Evolutionary conservation across 2,113 vertebrate species (phyloP), one percentile per base, ranked within the genome.

Genomic region (Micronycteris hirsuta): DNA sequence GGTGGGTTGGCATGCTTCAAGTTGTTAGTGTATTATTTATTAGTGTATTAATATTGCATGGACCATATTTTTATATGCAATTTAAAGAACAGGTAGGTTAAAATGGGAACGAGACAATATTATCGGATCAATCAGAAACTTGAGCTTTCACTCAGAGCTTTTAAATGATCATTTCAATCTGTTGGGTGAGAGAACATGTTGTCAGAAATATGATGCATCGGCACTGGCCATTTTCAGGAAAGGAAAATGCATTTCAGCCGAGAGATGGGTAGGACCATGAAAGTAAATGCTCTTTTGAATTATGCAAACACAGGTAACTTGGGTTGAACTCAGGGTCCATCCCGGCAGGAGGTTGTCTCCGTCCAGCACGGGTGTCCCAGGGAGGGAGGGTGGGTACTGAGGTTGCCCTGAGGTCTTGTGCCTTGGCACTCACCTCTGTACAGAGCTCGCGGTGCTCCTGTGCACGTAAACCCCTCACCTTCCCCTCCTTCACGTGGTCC

Each of bases 11-110:
- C 45, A 12, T 1, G 5, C 81, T 96, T 97, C 95, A 71, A 86
- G 95, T 89, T 87, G 96, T 96, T 95, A 97, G 97, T 96, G 90
- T 97, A 96, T 97, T 98, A 98, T 98, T 98, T 96, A 98, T 98
- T 92, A 94, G 82, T 26, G 36, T 92, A 96, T 98, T 97, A 98
- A 97, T 96, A 97, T 97, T 97, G 92, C 97, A 97, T 97, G 92
- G 96, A 24, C 95, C 92, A 77, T 93, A 97, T 96, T 97, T 96
- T 97, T 97, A 96, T 94, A 95, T 45, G 95, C 95, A 97, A 95
- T 97, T 98, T 96, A 98, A 97, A 97, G 95, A 96, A 96, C 95
- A 97, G 96, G 95, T 97, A 96, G 95, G 83, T 96, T 92, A 97
- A 97, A 96, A 93, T 81, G 88, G 92, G 92, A 89, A 77, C 0